Conservation (phyloP, 2,797 vertebrate genomes). For the Poliocrania exsul region DNA sequence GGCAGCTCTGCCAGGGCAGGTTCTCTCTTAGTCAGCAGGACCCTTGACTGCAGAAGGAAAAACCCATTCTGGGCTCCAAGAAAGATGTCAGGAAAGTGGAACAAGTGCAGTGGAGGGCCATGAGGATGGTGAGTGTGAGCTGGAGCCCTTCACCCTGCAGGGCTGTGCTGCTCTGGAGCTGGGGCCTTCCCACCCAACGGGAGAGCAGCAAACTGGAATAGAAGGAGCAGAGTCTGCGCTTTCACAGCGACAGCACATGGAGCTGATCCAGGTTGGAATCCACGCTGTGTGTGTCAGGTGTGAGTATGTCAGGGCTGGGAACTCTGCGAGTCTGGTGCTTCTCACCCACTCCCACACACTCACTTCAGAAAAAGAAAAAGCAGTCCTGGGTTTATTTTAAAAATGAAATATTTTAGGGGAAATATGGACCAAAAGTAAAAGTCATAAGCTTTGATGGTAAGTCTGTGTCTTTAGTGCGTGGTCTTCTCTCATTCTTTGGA, state of each 20-base stretch:
- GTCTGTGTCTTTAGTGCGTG: background rate
- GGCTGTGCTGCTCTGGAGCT: background rate
- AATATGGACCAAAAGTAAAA: background rate
- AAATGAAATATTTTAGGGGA: background rate
- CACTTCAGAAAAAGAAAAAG: background rate
- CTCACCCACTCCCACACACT: background rate
- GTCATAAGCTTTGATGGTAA: background rate
- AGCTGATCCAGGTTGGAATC: background rate
- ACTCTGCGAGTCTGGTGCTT: background rate
- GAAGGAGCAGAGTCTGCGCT: background rate
- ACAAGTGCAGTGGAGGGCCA: background rate
- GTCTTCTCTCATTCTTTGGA: background rate
- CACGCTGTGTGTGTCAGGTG: background rate
- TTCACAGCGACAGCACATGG: background rate
- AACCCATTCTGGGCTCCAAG: background rate
- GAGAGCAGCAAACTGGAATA: background rate
- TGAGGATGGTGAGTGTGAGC: rapidly evolving
- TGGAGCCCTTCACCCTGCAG: background rate
- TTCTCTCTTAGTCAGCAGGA: background rate
- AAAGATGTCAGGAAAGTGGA: background rate
- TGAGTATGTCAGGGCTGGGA: background rate
- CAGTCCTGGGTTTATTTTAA: background rate
- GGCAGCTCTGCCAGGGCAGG: background rate
- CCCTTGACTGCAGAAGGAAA: background rate
- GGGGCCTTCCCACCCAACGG: background rate